Base-by-base conservation (phyloP, 1,140 invertebrate species). In the Drosophila kohkoa region DNA sequence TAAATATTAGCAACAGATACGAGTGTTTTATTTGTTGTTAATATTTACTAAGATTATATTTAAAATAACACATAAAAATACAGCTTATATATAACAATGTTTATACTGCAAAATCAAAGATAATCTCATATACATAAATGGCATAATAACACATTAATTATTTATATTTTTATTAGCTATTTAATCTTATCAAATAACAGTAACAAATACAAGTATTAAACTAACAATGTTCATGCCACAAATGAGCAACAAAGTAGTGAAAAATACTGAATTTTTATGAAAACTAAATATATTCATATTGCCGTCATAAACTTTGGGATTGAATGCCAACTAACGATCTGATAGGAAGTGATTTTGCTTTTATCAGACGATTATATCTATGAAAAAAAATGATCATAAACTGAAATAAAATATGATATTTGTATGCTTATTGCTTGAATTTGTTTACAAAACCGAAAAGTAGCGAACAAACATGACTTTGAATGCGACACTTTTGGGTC, bases 351-450 rank as follows among this genome's bases (percentile, higher is more conserved):
- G 35, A 38, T 43, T 43, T 13, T n/a, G n/a, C 41, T 43, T 43
- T 43, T 43, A 43, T 41, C 38, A 41, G 8, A 41, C 38, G 38
- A 41, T 41, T 41, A 41, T 41, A 41, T 43, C 41, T n/a, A n/a
- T 13, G 1, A 0, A 25, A 38, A 38, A 38, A 38, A 8, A 43
- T n/a, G 41, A 43, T 43, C 41, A 43, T 13, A n/a, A 43, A 43
- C 41, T 43, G 1, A 4, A 43, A 13, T 43, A 43, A 43, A 43
- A 43, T 43, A 13, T 43, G n/a, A 43, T 13, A 43, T 43, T 43
- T 43, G n/a, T n/a, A 43, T 20, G 2, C 48, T 25, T 25, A 25
- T 25, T 49, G 16, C 16, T 25, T 25, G 7, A 10, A 25, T 13
- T 20, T 10, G 20, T 10, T 20, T 10, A 48, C 16, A 32, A 25